Conservation (phyloP, 2,888 invertebrate species). For the Tinea trinotella region DNA sequence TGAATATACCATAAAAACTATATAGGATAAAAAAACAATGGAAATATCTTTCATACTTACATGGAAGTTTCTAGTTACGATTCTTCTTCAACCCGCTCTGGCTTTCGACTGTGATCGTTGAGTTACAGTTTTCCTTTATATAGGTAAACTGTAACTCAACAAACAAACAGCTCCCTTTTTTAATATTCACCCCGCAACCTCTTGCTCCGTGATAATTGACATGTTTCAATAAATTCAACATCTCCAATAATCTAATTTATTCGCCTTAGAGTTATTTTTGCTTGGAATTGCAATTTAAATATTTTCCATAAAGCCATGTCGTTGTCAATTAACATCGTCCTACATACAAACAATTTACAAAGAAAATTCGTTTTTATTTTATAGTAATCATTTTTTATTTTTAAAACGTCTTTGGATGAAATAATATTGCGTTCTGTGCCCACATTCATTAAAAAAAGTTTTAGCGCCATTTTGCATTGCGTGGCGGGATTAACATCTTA, state of each 20-base stretch:
- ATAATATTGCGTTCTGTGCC: background rate
- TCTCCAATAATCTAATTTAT: slow-evolving; percentile 34
- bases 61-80: too few relatives aligned
- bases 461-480: background rate
- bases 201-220: slow-evolving; percentile 53
- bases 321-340: too few relatives aligned
- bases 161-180: slow-evolving; percentile 54
- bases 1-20: too few relatives aligned
- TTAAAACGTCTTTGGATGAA: background rate
- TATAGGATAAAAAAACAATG: too few relatives aligned
- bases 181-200: slow-evolving; percentile 60
- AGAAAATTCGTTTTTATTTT: too few relatives aligned
- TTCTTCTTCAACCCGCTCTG: background rate
- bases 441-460: background rate
- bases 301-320: too few relatives aligned
- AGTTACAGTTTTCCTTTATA: slow-evolving; percentile 38
- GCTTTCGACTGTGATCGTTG: background rate
- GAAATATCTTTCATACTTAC: too few relatives aligned
- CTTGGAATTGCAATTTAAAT: slow-evolving; percentile 9
- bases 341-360: too few relatives aligned
- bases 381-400: background rate
- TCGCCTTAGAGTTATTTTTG: slow-evolving; percentile 31
- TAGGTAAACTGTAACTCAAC: slow-evolving; percentile 34
- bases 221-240: slow-evolving; percentile 53
- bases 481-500: too few relatives aligned